Percentiles rank a stretch among this genome's conserved stretches.
These are phyloP conservation scores for Tetrapedia diversipes DNA, from an alignment of 2,888 invertebrate genomes.

Conservation along the genomic window DNA sequence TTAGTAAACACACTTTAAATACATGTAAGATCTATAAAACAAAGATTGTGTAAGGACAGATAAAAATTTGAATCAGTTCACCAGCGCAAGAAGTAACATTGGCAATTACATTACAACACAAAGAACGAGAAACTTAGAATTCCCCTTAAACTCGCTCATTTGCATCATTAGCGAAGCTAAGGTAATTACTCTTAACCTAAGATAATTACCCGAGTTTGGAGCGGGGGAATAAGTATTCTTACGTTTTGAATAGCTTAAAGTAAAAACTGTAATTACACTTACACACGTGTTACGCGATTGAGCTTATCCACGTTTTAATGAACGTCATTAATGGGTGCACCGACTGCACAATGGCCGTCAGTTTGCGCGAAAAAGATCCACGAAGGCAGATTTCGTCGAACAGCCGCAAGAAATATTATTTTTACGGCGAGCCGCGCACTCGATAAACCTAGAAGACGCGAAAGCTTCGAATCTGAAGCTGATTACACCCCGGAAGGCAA, in stretches of 20 bases:
- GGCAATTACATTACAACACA: not conserved
- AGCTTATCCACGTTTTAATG: not conserved
- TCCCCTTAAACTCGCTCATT: not conserved
- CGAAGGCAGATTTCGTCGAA: not conserved
- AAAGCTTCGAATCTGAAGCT: conserved; percentile 26
- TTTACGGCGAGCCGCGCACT: not conserved
- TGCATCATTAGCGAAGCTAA: not conserved
- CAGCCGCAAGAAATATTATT: conserved; percentile 18
- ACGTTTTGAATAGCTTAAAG: not conserved
- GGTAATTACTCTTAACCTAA: no score
- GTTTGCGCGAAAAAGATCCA: conserved; percentile 5
- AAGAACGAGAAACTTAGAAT: not conserved
- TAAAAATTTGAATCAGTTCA: not conserved
- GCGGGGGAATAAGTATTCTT: not conserved
- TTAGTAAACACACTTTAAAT: no score
- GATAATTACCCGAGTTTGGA: not conserved
- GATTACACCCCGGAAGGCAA: conserved; percentile 26
- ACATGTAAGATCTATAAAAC: no score
- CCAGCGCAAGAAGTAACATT: no score
- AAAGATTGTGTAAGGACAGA: no score
- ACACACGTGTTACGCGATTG: not conserved
- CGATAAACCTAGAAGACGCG: conserved; percentile 14
- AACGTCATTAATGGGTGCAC: not conserved
- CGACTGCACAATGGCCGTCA: not conserved
- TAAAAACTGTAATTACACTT: not conserved